phyloP scores from a whole-genome alignment of 2,888 invertebrate species.

The Thysanoteuthis rhombus region DNA sequence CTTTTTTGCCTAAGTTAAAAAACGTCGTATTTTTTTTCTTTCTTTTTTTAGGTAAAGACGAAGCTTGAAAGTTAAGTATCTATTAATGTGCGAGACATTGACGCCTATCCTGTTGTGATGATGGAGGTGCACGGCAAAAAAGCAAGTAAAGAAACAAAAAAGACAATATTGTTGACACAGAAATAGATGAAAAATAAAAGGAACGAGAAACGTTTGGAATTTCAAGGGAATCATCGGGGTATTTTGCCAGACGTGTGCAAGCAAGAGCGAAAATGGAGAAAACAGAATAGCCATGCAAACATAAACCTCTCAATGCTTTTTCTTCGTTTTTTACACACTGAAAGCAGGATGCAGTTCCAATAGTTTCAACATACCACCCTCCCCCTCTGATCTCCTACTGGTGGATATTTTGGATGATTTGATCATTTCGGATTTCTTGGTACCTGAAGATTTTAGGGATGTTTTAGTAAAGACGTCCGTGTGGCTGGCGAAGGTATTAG shows the following conservation, averaged over 20 bases:
- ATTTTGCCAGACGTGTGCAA: constrained; percentile 17
- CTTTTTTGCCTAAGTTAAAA: neutral
- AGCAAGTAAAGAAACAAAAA: neutral
- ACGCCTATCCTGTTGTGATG: constrained; percentile 12
- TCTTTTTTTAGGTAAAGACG: neutral
- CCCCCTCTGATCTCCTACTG: constrained; percentile 19
- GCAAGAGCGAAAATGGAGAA: neutral
- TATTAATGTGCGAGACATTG: neutral
- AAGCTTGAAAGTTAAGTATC: neutral
- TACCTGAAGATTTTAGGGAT: neutral
- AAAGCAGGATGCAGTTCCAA: constrained; percentile 29
- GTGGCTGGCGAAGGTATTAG: neutral
- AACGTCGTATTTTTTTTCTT: neutral
- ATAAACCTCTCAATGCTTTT: neutral
- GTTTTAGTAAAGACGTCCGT: neutral
- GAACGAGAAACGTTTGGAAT: neutral
- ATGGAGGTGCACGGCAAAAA: neutral
- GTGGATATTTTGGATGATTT: neutral
- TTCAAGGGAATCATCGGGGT: neutral
- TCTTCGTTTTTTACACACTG: neutral
- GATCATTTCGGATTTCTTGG: constrained; percentile 15
- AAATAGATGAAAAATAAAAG: neutral
- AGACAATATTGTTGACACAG: neutral
- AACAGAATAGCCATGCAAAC: constrained; percentile 25
- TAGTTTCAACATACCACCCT: constrained; percentile 27